A percentile compares a stretch with the other conserved stretches of the same genome.
Conservation (phyloP, 1,140 invertebrate species). For the Brachystomella parvula region DNA sequence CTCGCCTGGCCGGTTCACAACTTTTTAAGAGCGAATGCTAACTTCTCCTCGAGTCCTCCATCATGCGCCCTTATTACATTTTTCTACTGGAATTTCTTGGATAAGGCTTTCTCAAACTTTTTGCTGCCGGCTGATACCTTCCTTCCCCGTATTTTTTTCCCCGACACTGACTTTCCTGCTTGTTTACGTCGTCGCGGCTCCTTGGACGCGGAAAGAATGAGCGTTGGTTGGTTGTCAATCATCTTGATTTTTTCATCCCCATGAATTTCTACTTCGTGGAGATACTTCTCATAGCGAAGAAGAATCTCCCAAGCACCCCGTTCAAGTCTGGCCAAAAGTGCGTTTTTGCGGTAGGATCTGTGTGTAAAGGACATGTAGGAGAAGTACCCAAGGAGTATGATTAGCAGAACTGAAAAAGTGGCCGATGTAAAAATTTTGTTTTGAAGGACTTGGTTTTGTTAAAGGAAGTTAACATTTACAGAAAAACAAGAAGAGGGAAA, state of each 20-base stretch:
- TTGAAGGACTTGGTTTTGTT: not conserved
- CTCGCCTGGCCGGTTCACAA: too few relatives aligned
- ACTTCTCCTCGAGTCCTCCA: slow-evolving; percentile 43
- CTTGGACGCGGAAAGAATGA: not conserved
- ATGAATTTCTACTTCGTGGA: not conserved
- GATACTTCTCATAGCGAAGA: not conserved
- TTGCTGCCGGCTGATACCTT: not conserved
- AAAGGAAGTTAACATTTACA: not conserved
- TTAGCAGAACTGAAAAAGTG: not conserved
- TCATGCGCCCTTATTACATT: slow-evolving; percentile 38
- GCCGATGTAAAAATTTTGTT: not conserved
- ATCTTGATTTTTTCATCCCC: not conserved
- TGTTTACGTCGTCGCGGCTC: too few relatives aligned
- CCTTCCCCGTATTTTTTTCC: not conserved
- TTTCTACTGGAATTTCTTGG: not conserved
- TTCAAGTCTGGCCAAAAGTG: not conserved
- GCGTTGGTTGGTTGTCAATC: not conserved
- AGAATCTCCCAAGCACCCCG: not conserved
- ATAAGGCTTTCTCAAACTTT: not conserved
- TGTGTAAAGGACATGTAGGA: not conserved
- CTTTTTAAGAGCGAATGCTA: too few relatives aligned
- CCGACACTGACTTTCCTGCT: not conserved
- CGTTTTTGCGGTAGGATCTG: not conserved
- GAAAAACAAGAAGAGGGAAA: not conserved
- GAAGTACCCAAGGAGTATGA: not conserved